Evolutionary conservation across 2,113 vertebrate genomes (phyloP).

Genomic region (Neolamprologus kungweensis): DNA sequence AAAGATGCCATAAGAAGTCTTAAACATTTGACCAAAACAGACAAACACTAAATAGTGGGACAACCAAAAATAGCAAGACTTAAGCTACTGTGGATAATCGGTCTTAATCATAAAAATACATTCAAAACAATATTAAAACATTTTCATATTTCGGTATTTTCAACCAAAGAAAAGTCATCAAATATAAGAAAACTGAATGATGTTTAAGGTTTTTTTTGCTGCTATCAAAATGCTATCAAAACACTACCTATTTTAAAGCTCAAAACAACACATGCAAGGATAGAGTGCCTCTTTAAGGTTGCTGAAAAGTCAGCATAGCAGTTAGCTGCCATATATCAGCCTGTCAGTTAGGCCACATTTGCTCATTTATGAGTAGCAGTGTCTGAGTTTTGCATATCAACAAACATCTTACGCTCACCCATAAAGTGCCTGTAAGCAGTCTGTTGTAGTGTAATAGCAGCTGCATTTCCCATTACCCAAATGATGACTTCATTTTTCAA

Average conservation of each 20-base stretch:
- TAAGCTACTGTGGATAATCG: neutral
- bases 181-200: neutral
- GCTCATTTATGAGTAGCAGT: neutral
- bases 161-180: fast-evolving
- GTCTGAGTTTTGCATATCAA: neutral
- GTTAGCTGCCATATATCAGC: neutral
- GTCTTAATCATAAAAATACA: neutral
- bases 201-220: neutral
- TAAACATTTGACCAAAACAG: neutral
- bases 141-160: neutral
- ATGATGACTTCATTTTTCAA: neutral
- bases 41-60: neutral
- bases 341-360: neutral
- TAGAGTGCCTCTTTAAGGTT: neutral
- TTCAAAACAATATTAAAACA: neutral
- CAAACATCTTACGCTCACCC: neutral
- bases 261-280: neutral
- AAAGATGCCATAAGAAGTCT: neutral
- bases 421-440: neutral
- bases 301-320: neutral
- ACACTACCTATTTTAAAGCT: neutral
- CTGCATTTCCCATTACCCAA: neutral
- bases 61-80: neutral
- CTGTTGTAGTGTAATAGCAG: neutral
- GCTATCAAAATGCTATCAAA: neutral